A percentile compares a stretch with the other conserved stretches of the same genome.
phyloP scores from a whole-genome alignment of 2,797 vertebrate genomes.

The Sebastolobus alascanus region DNA sequence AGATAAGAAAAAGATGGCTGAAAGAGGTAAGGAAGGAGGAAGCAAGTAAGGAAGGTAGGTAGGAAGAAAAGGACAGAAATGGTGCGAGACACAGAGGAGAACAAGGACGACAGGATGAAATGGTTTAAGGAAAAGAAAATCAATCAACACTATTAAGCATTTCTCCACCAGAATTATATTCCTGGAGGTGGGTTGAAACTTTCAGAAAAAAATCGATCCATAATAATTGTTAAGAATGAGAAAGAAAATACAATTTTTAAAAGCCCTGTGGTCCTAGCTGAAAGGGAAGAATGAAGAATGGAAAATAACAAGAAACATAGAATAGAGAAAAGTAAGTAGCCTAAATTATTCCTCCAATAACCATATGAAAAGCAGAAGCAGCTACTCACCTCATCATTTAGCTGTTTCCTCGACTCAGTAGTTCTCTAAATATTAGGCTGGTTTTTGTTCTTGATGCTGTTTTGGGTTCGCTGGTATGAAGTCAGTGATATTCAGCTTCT shows the following conservation, averaged over 20 bases:
- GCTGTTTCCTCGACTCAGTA: neutral
- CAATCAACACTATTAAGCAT: neutral
- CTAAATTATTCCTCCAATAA: neutral
- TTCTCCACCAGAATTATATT: neutral
- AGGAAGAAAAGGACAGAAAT: no score
- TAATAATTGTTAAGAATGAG: neutral
- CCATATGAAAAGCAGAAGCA: neutral
- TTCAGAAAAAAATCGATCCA: neutral
- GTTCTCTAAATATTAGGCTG: neutral
- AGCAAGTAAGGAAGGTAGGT: no score
- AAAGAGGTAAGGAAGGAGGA: no score
- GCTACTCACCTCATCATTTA: conserved; percentile 2
- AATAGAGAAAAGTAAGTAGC: neutral
- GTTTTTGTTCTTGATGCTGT: neutral
- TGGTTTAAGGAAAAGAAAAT: no score
- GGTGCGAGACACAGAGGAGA: no score
- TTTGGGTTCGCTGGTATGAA: neutral
- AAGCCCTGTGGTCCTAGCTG: neutral
- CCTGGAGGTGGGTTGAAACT: neutral
- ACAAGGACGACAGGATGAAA: no score
- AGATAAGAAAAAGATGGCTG: no score
- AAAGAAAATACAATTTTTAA: neutral
- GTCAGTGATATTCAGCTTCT: neutral
- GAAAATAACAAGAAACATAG: neutral
- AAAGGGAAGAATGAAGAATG: neutral